A percentile compares a stretch with the other conserved stretches of the same genome.
Evolutionary conservation across 2,113 vertebrate species (phyloP).

Genomic region (Brachionichthys hirsutus): DNA sequence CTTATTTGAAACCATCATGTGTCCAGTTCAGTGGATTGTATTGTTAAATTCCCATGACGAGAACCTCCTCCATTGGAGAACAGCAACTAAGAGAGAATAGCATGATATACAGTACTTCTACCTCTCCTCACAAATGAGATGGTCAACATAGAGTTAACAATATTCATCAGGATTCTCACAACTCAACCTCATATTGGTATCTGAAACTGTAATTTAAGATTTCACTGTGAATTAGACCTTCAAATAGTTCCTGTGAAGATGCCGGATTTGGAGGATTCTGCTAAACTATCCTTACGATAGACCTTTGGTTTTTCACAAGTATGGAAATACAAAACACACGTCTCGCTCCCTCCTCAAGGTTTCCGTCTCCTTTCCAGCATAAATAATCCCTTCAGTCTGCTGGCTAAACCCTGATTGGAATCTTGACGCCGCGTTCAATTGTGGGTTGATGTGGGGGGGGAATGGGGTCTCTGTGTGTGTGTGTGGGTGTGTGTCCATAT

Average conservation of each 20-base stretch:
- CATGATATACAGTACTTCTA: no score
- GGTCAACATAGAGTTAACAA: no score
- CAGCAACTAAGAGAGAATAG: no score
- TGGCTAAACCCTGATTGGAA: conserved; percentile 75
- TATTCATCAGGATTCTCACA: neutral
- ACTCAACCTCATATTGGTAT: conserved; percentile 2
- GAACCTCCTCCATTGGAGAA: no score
- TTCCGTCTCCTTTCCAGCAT: conserved; percentile 69
- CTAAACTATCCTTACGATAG: conserved; percentile 8
- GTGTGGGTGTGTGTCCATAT: conserved; percentile 28
- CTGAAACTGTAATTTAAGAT: conserved; percentile 2
- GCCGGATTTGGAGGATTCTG: conserved; percentile 7
- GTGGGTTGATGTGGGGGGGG: conserved; percentile 66
- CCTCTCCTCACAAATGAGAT: no score
- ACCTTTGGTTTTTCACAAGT: conserved; percentile 37
- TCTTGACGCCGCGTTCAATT: conserved; percentile 77
- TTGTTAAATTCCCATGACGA: conserved; percentile 2
- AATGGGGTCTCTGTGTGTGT: conserved; percentile 53
- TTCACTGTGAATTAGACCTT: conserved; percentile 17
- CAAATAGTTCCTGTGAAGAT: conserved; percentile 14
- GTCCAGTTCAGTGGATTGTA: conserved; percentile 12
- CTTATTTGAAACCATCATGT: neutral
- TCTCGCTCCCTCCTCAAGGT: conserved; percentile 56
- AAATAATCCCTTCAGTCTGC: conserved; percentile 77
- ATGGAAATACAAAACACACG: conserved; percentile 26